Base-by-base conservation (phyloP, 2,888 invertebrate species). In the Elysia crispata region DNA sequence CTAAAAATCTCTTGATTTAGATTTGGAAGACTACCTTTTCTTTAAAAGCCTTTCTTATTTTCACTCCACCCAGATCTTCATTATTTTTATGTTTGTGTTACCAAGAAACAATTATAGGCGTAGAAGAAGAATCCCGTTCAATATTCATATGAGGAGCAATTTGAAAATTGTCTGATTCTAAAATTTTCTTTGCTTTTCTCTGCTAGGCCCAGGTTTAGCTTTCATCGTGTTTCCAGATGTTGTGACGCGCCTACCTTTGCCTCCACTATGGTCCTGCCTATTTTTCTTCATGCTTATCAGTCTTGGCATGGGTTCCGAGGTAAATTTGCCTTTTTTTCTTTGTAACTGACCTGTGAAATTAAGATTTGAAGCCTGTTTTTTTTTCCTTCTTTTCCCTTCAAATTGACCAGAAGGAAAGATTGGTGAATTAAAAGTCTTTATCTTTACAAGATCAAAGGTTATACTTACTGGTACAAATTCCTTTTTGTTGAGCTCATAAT, bases 181-280 rank as follows among this genome's bases (percentile, higher is more conserved):
- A 41, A 41, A 41, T 41, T 3, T 41, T 3, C 54, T 57, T 41
- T 74, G 33, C 23, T 69, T 77, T 41, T 57, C 57, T 76, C 67
- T 76, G 84, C 0, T 85, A 91, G 91, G 91, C 82, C 89, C 90
- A 77, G 91, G 91, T 33, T 82, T 91, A 77, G 91, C 91, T 1
- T 91, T 91, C 83, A 88, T 91, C n/a, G 90, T 91, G 11, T 91
- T 90, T 80, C 91, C 91, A 28, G 91, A 90, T 83, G 91, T 91
- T 30, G 90, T 91, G 33, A 90, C 91, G 0, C 83, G 90, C 60
- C 83, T 91, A 50, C 91, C 91, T 0, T 81, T 90, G 30, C 88
- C 90, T 0, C 91, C 90, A 0, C 80, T 91, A 5, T 91, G 91
- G 91, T 88, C 91, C 31, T 87, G 90, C 74, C 86, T 91, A 18